phyloP scores from a whole-genome alignment of 2,888 invertebrate species.

The Agrotis exclamationis region DNA sequence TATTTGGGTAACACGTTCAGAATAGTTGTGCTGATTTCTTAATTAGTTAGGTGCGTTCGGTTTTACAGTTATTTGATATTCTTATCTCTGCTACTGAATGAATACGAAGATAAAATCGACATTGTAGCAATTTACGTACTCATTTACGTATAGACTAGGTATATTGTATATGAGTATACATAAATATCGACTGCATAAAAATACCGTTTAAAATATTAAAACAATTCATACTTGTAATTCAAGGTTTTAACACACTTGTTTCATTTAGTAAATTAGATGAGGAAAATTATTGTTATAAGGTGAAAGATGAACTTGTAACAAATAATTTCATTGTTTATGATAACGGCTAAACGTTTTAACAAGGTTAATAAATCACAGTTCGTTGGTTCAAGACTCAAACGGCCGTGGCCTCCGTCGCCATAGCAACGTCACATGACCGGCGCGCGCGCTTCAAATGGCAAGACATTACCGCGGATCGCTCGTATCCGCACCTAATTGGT shows the following conservation, averaged over 20 bases:
- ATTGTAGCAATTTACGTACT: background rate
- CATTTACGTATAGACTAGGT: background rate
- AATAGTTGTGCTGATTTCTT: background rate
- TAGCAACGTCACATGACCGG: slow-evolving; percentile 28
- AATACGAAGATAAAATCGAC: too few relatives aligned
- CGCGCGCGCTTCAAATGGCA: slow-evolving; percentile 31
- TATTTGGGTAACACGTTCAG: background rate
- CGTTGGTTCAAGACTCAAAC: background rate
- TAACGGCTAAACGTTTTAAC: background rate
- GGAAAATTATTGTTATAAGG: too few relatives aligned
- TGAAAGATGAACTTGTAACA: background rate
- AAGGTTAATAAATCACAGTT: too few relatives aligned
- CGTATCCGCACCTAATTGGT: slow-evolving; percentile 80
- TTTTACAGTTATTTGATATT: background rate
- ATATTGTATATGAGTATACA: too few relatives aligned
- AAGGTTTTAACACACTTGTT: background rate
- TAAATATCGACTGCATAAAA: too few relatives aligned
- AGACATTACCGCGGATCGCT: slow-evolving; percentile 70
- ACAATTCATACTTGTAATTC: too few relatives aligned
- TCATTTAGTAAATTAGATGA: background rate
- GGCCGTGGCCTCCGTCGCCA: slow-evolving; percentile 6
- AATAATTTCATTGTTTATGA: background rate
- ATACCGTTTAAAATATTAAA: background rate
- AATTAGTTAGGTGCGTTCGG: background rate
- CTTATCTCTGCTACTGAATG: background rate